phyloP scores from a whole-genome alignment of 2,797 vertebrate species.

The Notoglanidium macrostoma region DNA sequence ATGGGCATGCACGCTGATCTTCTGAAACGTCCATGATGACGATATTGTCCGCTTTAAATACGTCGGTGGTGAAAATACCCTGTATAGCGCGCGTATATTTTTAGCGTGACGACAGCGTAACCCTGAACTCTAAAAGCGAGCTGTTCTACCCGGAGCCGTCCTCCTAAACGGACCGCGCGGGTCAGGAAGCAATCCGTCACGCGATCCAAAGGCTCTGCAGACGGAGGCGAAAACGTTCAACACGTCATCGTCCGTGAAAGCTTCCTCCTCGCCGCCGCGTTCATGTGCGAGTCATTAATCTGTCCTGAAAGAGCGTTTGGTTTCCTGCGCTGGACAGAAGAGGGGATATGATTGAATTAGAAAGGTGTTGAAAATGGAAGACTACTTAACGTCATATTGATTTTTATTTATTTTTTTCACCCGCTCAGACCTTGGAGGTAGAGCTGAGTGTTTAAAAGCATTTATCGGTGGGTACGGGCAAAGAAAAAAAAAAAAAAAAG shows the following conservation, averaged over 20 bases:
- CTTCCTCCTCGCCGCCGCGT: not conserved
- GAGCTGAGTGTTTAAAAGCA: not conserved
- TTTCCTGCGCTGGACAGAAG: not conserved
- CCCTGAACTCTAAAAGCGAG: constrained; percentile 50
- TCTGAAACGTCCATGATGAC: not conserved
- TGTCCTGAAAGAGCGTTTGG: not conserved
- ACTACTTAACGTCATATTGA: not conserved
- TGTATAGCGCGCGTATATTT: not conserved
- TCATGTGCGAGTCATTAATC: not conserved
- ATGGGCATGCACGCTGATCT: not conserved
- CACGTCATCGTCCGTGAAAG: not conserved
- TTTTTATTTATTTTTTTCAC: not conserved
- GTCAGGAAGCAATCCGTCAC: constrained; percentile 5
- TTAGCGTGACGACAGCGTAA: constrained; percentile 50
- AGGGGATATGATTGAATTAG: constrained; percentile 1
- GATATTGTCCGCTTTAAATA: not conserved
- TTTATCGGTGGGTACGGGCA: not conserved
- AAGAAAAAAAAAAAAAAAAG: not conserved
- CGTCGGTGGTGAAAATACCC: not conserved
- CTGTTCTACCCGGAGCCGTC: constrained; percentile 43
- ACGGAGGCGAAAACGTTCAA: not conserved
- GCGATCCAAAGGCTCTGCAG: not conserved
- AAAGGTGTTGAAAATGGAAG: constrained; percentile 2
- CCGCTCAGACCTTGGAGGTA: not conserved
- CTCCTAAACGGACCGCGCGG: constrained; percentile 10